A percentile compares a stretch with the other conserved stretches of the same genome.
phyloP scores from a whole-genome alignment of 2,113 vertebrate genomes.

The Muntiacus muntjak region DNA sequence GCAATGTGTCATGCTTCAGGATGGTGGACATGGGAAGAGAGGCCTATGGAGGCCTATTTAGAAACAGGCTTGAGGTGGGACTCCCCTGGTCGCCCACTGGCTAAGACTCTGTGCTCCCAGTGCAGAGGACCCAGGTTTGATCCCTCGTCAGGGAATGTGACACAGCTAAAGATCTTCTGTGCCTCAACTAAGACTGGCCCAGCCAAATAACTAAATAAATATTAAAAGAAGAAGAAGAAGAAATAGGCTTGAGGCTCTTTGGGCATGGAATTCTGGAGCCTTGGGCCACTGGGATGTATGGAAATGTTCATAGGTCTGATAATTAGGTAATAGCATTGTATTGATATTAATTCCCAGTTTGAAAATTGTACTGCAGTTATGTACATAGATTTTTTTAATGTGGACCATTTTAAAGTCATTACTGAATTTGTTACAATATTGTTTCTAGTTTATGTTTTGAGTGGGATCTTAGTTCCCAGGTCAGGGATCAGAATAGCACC shows the following conservation, averaged over 20 bases:
- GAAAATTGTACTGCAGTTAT: not conserved
- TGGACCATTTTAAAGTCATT: not conserved
- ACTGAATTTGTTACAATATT: not conserved
- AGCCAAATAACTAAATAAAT: not conserved
- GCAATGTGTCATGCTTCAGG: not conserved
- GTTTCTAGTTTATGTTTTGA: not conserved
- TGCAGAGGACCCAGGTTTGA: not conserved
- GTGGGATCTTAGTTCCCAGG: not conserved
- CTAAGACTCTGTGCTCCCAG: not conserved
- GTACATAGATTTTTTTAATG: not conserved
- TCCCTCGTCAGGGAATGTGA: not conserved
- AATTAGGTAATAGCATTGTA: not conserved
- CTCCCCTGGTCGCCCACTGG: not conserved
- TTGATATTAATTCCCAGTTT: not conserved
- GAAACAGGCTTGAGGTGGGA: not conserved
- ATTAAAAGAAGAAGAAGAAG: not conserved
- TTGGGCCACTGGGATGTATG: not conserved
- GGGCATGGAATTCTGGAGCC: not conserved
- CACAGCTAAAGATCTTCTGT: not conserved
- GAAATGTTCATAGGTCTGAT: not conserved
- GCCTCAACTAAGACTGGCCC: not conserved
- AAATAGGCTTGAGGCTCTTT: not conserved
- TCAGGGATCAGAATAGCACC: not conserved
- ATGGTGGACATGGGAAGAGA: not conserved
- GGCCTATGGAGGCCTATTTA: not conserved